Percentiles rank a stretch among this genome's conserved stretches.
These are phyloP conservation scores for Bombus waltoni DNA, from an alignment of 1,140 invertebrate genomes.

Conservation along the genomic window DNA sequence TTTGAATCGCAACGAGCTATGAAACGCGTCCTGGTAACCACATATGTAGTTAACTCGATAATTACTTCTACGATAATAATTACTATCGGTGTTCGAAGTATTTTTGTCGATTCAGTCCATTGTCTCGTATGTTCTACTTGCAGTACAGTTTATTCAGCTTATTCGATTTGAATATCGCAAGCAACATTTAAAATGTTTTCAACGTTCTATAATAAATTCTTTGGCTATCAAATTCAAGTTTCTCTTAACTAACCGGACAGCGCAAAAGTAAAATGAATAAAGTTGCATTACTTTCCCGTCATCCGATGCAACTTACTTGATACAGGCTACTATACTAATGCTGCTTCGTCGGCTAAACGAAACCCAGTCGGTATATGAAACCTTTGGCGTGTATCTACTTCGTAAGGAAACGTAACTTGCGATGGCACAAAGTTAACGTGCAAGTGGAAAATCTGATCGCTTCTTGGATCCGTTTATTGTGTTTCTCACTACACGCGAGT, in stretches of 20 bases:
- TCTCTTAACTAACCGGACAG: too few species aligned
- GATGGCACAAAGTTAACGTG: slow-evolving; percentile 13
- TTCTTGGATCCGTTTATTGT: slow-evolving; percentile 2
- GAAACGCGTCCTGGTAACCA: background rate
- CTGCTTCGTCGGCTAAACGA: background rate
- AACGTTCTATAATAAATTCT: too few species aligned
- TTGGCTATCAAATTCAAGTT: too few species aligned
- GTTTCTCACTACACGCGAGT: background rate
- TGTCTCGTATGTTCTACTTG: too few species aligned
- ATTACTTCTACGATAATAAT: too few species aligned
- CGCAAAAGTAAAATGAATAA: too few species aligned
- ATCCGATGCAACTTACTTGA: background rate
- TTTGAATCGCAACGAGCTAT: background rate
- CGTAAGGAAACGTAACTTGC: background rate
- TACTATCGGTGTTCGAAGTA: background rate
- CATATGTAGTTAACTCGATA: too few species aligned
- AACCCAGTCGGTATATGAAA: background rate
- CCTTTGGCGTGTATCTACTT: background rate
- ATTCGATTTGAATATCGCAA: too few species aligned
- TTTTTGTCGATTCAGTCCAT: too few species aligned
- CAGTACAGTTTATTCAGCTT: too few species aligned
- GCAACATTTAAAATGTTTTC: too few species aligned
- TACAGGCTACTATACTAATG: background rate
- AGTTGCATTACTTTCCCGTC: too few species aligned
- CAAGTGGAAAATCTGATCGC: background rate